Base-by-base conservation (phyloP, 2,888 invertebrate species). In the Calameuta pallipes region DNA sequence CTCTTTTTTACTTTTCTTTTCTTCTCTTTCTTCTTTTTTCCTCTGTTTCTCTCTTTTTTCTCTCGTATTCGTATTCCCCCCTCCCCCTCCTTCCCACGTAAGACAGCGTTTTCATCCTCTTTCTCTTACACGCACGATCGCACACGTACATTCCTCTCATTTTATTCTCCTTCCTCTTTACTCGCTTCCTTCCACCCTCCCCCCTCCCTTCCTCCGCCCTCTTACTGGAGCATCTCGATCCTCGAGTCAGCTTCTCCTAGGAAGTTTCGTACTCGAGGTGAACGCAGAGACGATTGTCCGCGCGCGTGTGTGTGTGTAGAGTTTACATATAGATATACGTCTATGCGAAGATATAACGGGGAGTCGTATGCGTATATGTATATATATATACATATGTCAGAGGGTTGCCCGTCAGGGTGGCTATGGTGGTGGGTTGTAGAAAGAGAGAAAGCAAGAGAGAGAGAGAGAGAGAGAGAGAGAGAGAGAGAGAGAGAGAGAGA, bases 291-390 rank as follows among this genome's bases (percentile, higher is more conserved):
- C 56, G 56, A 31, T 31, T 71, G 71, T 31, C 12, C 71, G 13
- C 12, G 33, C 4, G 33, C 0, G 71, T 34, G 71, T 71, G 34
- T 9, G 13, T 31, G 11, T 15, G 15, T 15, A 31, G 13, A 71
- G 71, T 13, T 11, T 77, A 37, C 70, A 31, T 69, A 76, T 75
- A 35, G 77, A 69, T 41, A 74, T 75, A 75, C 76, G 37, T 77
- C 34, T 75, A 31, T 74, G 78, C 31, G 71, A 33, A 71, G 13
- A 71, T 71, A 31, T 33, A 31, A 30, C 30, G 11, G 56, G 56
- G 56, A 56, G 71, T 34, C 71, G 71, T 31, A 13, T 34, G 31
- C 2, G 23, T 56, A 2, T 56, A 4, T 41, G 15, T 15, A 56
- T 56, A 41, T 13, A 13, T 6, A 56, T 56, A 56, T 31, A 33